Base-by-base conservation (phyloP, 2,888 invertebrate species). In the Cerastis rubricosa region DNA sequence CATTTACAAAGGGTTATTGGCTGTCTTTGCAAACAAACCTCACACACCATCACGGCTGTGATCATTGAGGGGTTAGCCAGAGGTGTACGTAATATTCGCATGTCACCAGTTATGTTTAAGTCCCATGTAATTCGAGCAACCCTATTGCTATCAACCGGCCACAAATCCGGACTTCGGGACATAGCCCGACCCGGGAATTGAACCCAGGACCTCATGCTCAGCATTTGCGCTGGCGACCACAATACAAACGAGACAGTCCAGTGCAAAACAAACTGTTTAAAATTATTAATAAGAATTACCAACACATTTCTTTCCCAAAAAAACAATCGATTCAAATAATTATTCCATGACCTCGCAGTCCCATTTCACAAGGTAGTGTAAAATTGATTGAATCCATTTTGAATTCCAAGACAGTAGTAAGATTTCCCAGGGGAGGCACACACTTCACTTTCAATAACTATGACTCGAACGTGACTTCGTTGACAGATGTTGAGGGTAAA, bases 381-480 rank as follows among this genome's bases (percentile, higher is more conserved):
- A 82, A 88, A 86, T 88, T 85, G 84, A 87, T 86, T 84, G 77
- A 79, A 87, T 87, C 86, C 85, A 83, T 88, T 88, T 87, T 77
- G 81, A 88, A 88, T 89, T 88, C 84, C 47, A 83, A 87, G 82
- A 85, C 74, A 85, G 87, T 85, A 83, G 85, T 84, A 79, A 88
- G 88, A 93, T 92, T 92, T 92, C 91, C 91, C 91, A 25, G 9
- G 89, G 83, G 92, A 78, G 59, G 51, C 81, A 77, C 75, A 84
- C 84, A 85, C 78, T 77, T 81, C 70, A 87, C 74, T 83, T 88
- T 81, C 85, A 85, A 86, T 85, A 86, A 85, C 77, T 80, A 75
- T 71, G 73, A 47, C 61, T 64, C 6, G 78, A 70, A 78, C 83
- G 81, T 85, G 85, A 78, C 76, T 73, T n/a, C 70, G 49, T 29